Conservation (phyloP, 2,113 vertebrate species). For the Tachysurus fulvidraco region DNA sequence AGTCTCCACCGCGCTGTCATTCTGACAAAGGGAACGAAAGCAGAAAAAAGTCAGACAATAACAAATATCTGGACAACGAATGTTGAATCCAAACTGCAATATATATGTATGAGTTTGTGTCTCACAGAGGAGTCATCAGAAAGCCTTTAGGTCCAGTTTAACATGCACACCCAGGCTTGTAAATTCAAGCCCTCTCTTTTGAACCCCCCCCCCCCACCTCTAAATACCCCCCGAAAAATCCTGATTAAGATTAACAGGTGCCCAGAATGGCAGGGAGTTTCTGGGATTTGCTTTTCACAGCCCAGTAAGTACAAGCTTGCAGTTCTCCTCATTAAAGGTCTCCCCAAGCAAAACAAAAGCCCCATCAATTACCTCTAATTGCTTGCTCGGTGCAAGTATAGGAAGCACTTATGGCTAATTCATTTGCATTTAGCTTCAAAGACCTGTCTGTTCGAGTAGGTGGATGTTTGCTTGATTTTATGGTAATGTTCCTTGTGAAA, state of each 20-base stretch:
- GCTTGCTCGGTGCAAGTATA: conserved; percentile 43
- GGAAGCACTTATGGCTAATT: conserved; percentile 58
- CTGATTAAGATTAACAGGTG: conserved; percentile 29
- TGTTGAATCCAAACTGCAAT: conserved; percentile 42
- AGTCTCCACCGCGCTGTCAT: conserved; percentile 81
- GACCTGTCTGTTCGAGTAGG: conserved; percentile 13
- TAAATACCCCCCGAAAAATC: background rate
- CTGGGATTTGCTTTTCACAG: conserved; percentile 30
- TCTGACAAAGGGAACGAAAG: conserved; percentile 68
- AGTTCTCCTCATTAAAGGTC: conserved; percentile 61
- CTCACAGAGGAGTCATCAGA: conserved; percentile 40
- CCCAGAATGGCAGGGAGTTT: background rate
- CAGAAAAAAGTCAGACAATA: conserved; percentile 14
- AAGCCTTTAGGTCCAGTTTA: background rate
- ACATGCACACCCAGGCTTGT: background rate
- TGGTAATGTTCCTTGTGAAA: conserved; percentile 6
- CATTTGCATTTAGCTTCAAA: conserved; percentile 56
- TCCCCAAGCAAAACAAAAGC: conserved; percentile 63
- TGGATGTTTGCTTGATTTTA: conserved; percentile 23
- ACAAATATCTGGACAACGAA: conserved; percentile 37
- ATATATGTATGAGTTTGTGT: conserved; percentile 13
- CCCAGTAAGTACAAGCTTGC: conserved; percentile 37
- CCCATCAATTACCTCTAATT: conserved; percentile 65
- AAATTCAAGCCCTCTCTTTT: background rate
- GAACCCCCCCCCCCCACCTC: no score